These are phyloP conservation scores for Grantiella picta DNA, from an alignment of 2,113 vertebrate genomes.

Conservation along the genomic window DNA sequence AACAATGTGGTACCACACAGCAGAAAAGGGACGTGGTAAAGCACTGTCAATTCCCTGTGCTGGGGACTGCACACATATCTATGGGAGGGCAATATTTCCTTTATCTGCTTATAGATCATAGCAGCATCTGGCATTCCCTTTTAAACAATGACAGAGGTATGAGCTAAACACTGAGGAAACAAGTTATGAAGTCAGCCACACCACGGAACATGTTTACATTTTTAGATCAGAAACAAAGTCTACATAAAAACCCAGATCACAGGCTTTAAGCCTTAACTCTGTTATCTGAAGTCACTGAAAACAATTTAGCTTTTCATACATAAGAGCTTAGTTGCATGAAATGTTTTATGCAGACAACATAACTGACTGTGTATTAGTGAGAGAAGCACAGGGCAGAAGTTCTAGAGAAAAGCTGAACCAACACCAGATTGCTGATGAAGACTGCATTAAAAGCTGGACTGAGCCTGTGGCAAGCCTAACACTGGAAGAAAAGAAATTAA, in stretches of 20 bases:
- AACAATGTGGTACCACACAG: neutral
- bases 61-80: neutral
- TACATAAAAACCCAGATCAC: fast-evolving
- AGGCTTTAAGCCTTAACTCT: neutral
- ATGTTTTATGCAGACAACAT: neutral
- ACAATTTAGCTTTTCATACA: neutral
- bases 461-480: neutral
- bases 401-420: neutral
- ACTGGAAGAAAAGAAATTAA: neutral
- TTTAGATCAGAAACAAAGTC: neutral
- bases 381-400: neutral
- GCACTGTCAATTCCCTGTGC: neutral
- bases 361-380: neutral
- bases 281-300: neutral
- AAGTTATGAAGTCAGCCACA: neutral
- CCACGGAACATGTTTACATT: neutral
- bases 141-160: neutral
- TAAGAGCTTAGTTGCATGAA: neutral
- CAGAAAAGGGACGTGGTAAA: fast-evolving
- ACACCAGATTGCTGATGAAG: neutral
- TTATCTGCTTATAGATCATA: neutral
- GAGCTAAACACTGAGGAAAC: neutral
- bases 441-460: neutral
- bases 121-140: neutral
- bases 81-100: neutral